phyloP scores from a whole-genome alignment of 2,797 vertebrate species.

The Apogon talboti region DNA sequence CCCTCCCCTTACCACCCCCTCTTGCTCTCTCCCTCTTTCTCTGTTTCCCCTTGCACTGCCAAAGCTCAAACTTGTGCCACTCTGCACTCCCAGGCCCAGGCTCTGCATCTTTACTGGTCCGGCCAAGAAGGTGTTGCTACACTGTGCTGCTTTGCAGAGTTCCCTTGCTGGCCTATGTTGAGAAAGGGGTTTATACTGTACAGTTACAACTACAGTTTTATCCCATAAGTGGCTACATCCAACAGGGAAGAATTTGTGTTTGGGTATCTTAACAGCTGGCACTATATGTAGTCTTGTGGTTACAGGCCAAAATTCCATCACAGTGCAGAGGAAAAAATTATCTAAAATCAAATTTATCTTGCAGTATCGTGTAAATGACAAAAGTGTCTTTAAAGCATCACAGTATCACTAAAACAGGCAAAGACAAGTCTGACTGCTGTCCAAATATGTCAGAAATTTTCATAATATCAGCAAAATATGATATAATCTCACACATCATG shows the following conservation, averaged over 20 bases:
- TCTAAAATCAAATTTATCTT: constrained; percentile 9
- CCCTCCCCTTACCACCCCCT: constrained; percentile 5
- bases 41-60: constrained; percentile 59
- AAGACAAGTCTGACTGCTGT: too few species aligned
- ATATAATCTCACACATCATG: too few species aligned
- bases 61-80: constrained; percentile 74
- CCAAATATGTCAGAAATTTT: too few species aligned
- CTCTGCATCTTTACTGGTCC: constrained; percentile 55
- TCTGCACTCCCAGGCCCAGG: constrained; percentile 59
- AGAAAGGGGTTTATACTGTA: constrained; percentile 41
- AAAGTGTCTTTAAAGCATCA: too few species aligned
- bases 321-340: constrained; percentile 6
- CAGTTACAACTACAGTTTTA: too few species aligned
- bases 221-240: too few species aligned
- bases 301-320: constrained; percentile 11
- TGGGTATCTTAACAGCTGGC: constrained; percentile 15
- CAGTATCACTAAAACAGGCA: not conserved
- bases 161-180: constrained; percentile 56
- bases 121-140: constrained; percentile 65
- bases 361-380: not conserved
- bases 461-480: too few species aligned
- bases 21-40: constrained; percentile 24
- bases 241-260: constrained; percentile 27
- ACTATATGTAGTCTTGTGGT: constrained; percentile 12
- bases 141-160: constrained; percentile 55